These are phyloP conservation scores for Callaeas wilsoni DNA, from an alignment of 2,113 vertebrate species.

Conservation along the genomic window DNA sequence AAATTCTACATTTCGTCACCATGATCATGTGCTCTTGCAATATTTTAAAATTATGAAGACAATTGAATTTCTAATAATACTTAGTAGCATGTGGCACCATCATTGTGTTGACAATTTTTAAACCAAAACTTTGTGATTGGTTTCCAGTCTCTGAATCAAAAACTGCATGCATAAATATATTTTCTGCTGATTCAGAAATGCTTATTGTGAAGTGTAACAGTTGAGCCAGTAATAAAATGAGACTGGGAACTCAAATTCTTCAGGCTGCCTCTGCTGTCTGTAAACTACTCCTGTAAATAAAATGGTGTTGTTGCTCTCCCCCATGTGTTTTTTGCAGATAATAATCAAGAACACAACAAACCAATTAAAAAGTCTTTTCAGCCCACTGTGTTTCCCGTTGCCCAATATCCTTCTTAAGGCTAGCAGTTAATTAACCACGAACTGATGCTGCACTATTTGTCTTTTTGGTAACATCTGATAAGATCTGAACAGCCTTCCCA, in stretches of 20 bases:
- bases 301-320: not conserved
- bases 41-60: not conserved
- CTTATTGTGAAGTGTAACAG: not conserved
- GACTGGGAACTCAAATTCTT: not conserved
- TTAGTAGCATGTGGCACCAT: not conserved
- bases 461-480: not conserved
- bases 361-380: not conserved
- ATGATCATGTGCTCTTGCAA: not conserved
- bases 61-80: not conserved
- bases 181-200: not conserved
- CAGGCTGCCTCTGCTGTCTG: not conserved
- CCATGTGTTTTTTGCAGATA: not conserved
- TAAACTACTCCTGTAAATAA: not conserved
- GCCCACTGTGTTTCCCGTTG: not conserved
- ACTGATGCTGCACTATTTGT: not conserved
- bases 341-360: not conserved
- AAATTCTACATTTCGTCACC: not conserved
- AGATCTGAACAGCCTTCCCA: not conserved
- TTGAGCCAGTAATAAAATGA: not conserved
- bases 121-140: not conserved
- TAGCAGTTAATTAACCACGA: not conserved
- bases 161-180: not conserved
- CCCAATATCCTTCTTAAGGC: not conserved
- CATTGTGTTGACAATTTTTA: not conserved
- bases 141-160: not conserved